Evolutionary conservation across 2,888 invertebrate genomes (phyloP), one percentile per base, ranked within the genome.

Genomic region (Silvanus unidentatus): DNA sequence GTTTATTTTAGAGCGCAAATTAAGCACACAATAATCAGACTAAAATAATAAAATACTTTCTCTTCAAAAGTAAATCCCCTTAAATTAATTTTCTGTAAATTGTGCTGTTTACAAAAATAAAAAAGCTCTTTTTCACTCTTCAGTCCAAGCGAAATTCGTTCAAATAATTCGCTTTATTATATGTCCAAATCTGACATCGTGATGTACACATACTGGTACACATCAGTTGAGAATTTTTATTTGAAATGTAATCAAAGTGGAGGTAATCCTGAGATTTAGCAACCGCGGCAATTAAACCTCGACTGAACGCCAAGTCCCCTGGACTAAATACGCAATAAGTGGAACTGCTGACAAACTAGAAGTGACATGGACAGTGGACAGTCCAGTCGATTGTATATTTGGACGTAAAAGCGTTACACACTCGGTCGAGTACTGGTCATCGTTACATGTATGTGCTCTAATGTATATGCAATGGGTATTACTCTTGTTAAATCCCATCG

Each of bases 291-390:
- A 62, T 63, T 63, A 62, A 62, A 59, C 57, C 60, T 55, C 58
- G 48, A 58, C 54, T 53, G 60, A 60, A 56, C 53, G 52, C 54
- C 56, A 53, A 54, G 50, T 53, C 50, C 50, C 50, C 22, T 22
- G 37, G 55, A 54, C 60, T 59, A 62, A 62, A 63, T 63, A 62
- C 62, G 63, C 65, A 64, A 64, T 65, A 65, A 65, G 64, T 65
- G 59, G 59, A 57, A 53, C 58, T 57, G 58, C 53, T 63, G 63
- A 62, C 65, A 63, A 64, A 55, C 49, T 44, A 37, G 30, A 39
- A 43, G 43, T 48, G 54, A 53, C 52, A 49, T 42, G 50, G 43
- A 51, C 41, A 34, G 22, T 39, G 27, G 48, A 15, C 42, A 15
- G 42, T 22, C 22, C 22, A 22, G 22, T 22, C 22, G 22, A 22